Evolutionary conservation across 1,140 invertebrate genomes (phyloP).

Genomic region (Hypsibius dujardini): DNA sequence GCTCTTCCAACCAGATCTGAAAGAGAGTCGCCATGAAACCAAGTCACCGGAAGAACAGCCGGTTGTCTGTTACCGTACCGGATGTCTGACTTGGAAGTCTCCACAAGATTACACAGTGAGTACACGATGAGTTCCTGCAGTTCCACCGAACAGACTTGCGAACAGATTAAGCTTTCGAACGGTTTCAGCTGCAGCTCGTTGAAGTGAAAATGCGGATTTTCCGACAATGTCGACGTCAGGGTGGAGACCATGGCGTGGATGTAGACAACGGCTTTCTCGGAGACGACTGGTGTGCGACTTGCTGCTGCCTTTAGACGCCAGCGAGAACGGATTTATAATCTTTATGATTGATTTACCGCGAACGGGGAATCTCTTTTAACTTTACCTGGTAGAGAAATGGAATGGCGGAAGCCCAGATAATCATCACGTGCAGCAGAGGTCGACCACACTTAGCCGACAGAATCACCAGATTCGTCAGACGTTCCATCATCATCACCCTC

Average conservation of each 20-base stretch:
- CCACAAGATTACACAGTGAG: constrained; percentile 11
- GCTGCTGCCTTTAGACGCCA: background rate
- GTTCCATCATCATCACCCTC: background rate
- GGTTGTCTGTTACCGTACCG: no score
- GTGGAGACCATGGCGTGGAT: background rate
- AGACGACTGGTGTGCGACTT: background rate
- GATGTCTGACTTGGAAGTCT: constrained; percentile 7
- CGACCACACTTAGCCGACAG: constrained; percentile 9
- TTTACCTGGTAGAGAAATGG: constrained; percentile 12
- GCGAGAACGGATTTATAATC: background rate
- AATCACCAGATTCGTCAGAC: constrained; percentile 3
- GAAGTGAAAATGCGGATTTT: constrained; percentile 4
- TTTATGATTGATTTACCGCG: no score
- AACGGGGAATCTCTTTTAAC: no score
- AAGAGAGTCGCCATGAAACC: background rate
- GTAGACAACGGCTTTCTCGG: background rate
- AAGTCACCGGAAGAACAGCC: no score
- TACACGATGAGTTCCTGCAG: constrained; percentile 9
- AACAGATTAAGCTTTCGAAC: background rate
- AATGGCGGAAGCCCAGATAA: background rate
- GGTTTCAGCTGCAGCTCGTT: constrained; percentile 16
- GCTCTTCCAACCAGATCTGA: constrained; percentile 12
- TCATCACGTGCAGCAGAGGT: constrained; percentile 13
- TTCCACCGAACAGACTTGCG: constrained; percentile 3
- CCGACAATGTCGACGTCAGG: background rate